These are phyloP conservation scores for Atrichornis clamosus DNA, from an alignment of 2,113 vertebrate genomes.

Conservation along the genomic window DNA sequence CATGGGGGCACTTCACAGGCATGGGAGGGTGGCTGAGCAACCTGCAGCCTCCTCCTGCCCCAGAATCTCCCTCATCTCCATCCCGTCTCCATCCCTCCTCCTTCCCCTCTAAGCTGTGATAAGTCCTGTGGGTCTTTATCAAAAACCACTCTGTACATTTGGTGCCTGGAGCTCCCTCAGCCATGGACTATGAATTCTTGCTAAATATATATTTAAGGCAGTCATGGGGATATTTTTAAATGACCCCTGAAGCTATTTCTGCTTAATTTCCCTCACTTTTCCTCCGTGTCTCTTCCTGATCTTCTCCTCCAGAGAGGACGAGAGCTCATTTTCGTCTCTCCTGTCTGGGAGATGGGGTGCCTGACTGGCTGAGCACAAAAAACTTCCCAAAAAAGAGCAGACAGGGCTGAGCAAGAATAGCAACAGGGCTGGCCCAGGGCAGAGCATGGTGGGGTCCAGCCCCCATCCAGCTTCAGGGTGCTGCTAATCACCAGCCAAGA, in stretches of 20 bases:
- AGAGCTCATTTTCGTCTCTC: conserved; percentile 40
- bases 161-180: conserved; percentile 45
- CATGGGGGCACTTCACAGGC: fast-evolving
- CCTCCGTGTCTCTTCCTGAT: neutral
- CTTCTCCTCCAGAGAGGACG: neutral
- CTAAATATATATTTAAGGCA: conserved; percentile 48
- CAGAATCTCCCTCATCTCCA: neutral
- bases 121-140: neutral
- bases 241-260: conserved; percentile 66
- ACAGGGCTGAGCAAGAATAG: neutral
- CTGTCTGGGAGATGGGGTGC: neutral
- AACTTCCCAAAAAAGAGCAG: neutral
- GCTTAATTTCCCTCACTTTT: conserved; percentile 50
- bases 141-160: neutral
- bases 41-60: neutral
- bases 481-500: neutral
- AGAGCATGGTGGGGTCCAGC: fast-evolving
- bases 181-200: conserved; percentile 21
- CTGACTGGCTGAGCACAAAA: neutral
- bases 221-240: conserved; percentile 60
- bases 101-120: neutral
- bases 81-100: neutral
- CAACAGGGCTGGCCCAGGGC: neutral
- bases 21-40: fast-evolving
- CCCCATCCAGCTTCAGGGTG: neutral